Evolutionary conservation across 2,888 invertebrate genomes (phyloP), one percentile per base, ranked within the genome.

Genomic region (Leucophenga montana): DNA sequence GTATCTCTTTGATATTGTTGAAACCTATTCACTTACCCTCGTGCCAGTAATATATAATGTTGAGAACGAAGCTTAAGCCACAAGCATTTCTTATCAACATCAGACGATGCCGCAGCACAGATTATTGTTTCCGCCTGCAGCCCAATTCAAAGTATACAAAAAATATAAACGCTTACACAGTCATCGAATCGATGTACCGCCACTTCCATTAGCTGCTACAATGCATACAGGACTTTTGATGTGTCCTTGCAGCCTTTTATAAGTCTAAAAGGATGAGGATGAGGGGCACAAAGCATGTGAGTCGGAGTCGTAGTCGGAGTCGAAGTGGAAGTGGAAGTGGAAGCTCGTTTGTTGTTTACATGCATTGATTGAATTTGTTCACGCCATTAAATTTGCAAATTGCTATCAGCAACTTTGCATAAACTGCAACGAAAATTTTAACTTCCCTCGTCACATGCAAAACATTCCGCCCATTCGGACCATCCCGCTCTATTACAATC

Each of bases 301-400:
- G 54, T 11, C 22, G 18, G n/a, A 20, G 20, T 20, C 22, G 54
- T 6, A 54, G 54, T 54, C 18, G 20, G 16, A 2, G 5, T 13
- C 9, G 9, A 53, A n/a, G 18, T 33, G 33, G 8, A 33, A 8
- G 33, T 5, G 33, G 33, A 39, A 39, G 57, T 27, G 22, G n/a
- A 14, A 39, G 61, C 61, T 61, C 61, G 61, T 61, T 76, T 77
- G 76, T 80, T 83, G 82, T 83, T 83, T 83, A 80, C 84, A 83
- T 77, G 82, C 85, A 85, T 84, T 85, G 86, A 86, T 87, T 86
- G 86, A 87, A 86, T 86, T 86, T 86, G 87, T 86, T 86, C 86
- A 86, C 87, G 84, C 84, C 86, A 86, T 86, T 87, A 87, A 86
- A 86, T 86, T 83, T 86, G 86, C 86, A 86, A 86, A 87, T 86